Evolutionary conservation across 2,888 invertebrate genomes (phyloP), one percentile per base, ranked within the genome.

Genomic region (Andricus quercusramuli): DNA sequence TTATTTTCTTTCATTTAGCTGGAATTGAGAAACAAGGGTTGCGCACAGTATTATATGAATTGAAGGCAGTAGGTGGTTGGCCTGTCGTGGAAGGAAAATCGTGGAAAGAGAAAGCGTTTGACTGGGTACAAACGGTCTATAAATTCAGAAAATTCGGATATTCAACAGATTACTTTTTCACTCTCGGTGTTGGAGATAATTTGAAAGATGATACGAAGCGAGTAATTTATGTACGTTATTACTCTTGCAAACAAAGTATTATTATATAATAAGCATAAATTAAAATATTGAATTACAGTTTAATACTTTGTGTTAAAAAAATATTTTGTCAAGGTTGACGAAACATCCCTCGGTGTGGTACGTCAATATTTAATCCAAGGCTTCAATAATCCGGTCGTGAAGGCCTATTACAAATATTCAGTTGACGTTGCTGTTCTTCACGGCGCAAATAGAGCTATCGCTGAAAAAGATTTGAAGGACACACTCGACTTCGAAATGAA

Each of bases 91-190:
- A 96, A 83, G 97, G 96, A 0, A 94, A 95, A 47, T 85, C 91
- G 0, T 98, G 98, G 98, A 94, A 96, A 85, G 95, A 95, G 9
- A 92, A 92, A 0, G 92, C 93, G n/a, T 98, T 97, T 94, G 94
- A 95, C 83, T 98, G 98, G 98, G 95, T 95, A 87, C 94, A 96
- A 84, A 95, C 96, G 1, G 96, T 97, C 9, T 97, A 97, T 93
- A 95, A 95, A 82, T 97, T 97, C 93, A 95, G 97, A 74, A 93
- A 94, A 78, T 93, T 95, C 67, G 98, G 98, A 2, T 97, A 97
- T 93, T 97, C 97, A 85, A 96, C 97, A 82, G 97, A 98, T 93
- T 97, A 97, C 91, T 96, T 98, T 92, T 97, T 98, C 92, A 97
- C 97, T 51, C 96, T 98, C 89, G 96, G 96, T 62, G 96, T 97